Evolutionary conservation across 2,113 vertebrate species (phyloP).

Genomic region (Sturnira hondurensis): DNA sequence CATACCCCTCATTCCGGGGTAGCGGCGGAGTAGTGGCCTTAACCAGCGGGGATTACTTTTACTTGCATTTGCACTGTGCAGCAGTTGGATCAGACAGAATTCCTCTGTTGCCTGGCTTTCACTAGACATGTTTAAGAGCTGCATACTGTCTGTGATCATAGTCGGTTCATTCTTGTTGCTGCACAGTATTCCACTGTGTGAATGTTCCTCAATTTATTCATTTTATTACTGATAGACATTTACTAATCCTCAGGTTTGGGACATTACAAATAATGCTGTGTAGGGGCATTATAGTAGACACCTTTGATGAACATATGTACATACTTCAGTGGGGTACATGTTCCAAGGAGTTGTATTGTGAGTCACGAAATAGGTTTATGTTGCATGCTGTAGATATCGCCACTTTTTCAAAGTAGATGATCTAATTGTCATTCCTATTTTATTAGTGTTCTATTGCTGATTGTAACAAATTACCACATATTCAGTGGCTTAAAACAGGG

Average conservation of each 20-base stretch:
- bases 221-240: background rate
- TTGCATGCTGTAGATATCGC: background rate
- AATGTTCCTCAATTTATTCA: background rate
- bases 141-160: background rate
- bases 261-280: background rate
- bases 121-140: background rate
- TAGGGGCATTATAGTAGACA: background rate
- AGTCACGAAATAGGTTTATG: background rate
- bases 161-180: background rate
- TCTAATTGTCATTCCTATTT: background rate
- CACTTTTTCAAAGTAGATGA: background rate
- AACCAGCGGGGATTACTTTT: background rate
- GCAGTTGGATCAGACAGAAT: background rate
- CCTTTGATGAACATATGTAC: background rate
- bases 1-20: background rate
- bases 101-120: background rate
- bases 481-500: background rate
- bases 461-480: background rate
- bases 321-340: background rate
- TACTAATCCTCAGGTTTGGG: background rate
- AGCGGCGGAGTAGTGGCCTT: background rate
- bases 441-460: background rate
- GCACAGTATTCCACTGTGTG: background rate
- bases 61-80: background rate
- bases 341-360: background rate